A percentile compares a stretch with the other conserved stretches of the same genome.
Conservation (phyloP, 2,888 invertebrate genomes). For the Malacosoma neustria region DNA sequence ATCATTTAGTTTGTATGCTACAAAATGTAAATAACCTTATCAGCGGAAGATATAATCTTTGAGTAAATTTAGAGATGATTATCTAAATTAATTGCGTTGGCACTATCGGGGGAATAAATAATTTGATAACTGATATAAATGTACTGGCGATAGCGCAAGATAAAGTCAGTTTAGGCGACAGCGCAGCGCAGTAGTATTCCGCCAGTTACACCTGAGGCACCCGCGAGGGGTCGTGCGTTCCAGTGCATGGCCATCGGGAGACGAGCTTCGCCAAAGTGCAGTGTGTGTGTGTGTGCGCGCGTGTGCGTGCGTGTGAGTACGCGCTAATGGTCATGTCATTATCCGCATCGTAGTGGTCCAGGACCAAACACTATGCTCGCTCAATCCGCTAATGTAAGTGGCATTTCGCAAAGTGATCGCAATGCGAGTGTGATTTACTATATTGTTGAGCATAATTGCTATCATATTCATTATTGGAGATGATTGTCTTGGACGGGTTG, state of each 20-base stretch:
- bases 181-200: not conserved
- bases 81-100: not conserved
- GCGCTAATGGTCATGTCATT: not conserved
- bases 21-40: too few relatives aligned
- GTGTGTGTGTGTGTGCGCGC: not conserved
- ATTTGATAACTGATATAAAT: not conserved
- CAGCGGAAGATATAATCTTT: not conserved
- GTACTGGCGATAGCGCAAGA: not conserved
- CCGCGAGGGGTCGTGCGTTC: not conserved
- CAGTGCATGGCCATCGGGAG: not conserved
- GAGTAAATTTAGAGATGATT: not conserved
- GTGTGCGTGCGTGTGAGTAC: not conserved
- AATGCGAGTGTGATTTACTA: not conserved
- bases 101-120: not conserved
- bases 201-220: not conserved
- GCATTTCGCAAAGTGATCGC: not conserved
- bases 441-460: not conserved
- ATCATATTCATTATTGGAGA: not conserved
- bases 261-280: not conserved
- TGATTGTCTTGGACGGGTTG: too few relatives aligned
- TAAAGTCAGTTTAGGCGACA: conserved; percentile 1
- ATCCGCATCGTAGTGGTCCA: not conserved
- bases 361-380: not conserved
- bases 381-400: not conserved
- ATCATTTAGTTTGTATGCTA: too few relatives aligned